Percentiles rank a stretch among this genome's conserved stretches.
Conservation (phyloP, 2,113 vertebrate genomes). For the Semnopithecus entellus region DNA sequence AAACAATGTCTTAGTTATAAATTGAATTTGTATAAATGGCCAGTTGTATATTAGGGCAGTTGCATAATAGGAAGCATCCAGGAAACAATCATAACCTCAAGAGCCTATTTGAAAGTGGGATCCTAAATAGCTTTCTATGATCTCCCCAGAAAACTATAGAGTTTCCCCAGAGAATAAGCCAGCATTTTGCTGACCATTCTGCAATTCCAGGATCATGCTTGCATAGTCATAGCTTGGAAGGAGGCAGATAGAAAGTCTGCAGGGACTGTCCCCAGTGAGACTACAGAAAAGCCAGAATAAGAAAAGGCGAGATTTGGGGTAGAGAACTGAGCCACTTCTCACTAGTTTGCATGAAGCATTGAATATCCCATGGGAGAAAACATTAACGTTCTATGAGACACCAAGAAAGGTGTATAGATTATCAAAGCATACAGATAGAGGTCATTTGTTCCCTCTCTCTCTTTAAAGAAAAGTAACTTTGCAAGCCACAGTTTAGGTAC, state of each 20-base stretch:
- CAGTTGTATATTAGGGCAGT: background rate
- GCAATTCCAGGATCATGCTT: background rate
- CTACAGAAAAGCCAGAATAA: background rate
- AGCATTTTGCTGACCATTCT: background rate
- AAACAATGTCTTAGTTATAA: background rate
- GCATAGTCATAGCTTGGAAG: background rate
- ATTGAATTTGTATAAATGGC: background rate
- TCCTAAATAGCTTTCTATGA: background rate
- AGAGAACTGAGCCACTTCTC: background rate
- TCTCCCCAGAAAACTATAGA: background rate
- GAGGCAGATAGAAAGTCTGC: constrained; percentile 6
- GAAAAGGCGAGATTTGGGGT: background rate
- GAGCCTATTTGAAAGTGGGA: background rate
- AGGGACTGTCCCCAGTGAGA: background rate
- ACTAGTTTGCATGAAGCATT: background rate
- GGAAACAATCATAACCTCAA: background rate
- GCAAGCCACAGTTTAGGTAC: background rate
- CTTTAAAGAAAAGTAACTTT: constrained; percentile 9
- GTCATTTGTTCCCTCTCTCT: background rate
- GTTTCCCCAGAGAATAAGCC: background rate
- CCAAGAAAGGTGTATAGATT: background rate
- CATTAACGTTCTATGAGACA: background rate
- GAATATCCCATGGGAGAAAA: background rate
- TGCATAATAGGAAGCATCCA: background rate
- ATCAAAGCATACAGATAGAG: background rate